Evolutionary conservation across 35 echinoderm and acorn worm genomes (phyloP), one percentile per base, ranked within the genome.

Genomic region (Eucidaris tribuloides): DNA sequence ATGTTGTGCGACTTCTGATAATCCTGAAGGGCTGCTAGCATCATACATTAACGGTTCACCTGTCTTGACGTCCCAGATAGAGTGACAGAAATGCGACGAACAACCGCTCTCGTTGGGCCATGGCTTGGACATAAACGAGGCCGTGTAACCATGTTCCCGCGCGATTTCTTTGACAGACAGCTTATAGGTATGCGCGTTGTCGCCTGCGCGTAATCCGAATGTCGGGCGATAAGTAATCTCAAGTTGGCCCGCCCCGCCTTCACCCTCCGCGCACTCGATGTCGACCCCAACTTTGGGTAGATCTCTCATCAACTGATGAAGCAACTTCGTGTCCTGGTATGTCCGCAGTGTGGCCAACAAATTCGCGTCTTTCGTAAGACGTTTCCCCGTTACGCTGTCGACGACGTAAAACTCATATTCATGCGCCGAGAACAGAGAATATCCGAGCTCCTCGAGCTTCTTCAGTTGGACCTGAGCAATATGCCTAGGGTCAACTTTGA

Each of bases 321-420:
- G 52, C 23, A 91, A 56, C 35, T 46, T 81, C 18, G 83, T 91
- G 48, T 86, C 65, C 41, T 46, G 52, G 29, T 76, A 62, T 27
- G 63, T 52, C 35, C 72, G 48, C 22, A 82, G 29, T 0, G 90
- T 92, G 24, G 85, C 54, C 42, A 78, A 23, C 42, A 62, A 63
- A 20, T 63, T 82, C 0, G 46, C 78, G 28, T 70, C 63, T 31
- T 79, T 91, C 38, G 57, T 36, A 2, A 83, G 25, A 22, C 56
- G 80, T 37, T 85, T 28, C 5, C 50, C 38, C 24, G 80, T 83
- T 28, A 66, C 34, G 1, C 29, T 37, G 22, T 83, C 56, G 60
- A 83, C 80, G 9, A 86, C 82, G 45, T 91, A 81, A 43, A 91
- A 91, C 71, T 91, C 89, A 39, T 91, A 91, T 40, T 85, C 89